These are phyloP conservation scores for Spinus olivaceus DNA, from an alignment of 2,797 vertebrate genomes.

Conservation along the genomic window DNA sequence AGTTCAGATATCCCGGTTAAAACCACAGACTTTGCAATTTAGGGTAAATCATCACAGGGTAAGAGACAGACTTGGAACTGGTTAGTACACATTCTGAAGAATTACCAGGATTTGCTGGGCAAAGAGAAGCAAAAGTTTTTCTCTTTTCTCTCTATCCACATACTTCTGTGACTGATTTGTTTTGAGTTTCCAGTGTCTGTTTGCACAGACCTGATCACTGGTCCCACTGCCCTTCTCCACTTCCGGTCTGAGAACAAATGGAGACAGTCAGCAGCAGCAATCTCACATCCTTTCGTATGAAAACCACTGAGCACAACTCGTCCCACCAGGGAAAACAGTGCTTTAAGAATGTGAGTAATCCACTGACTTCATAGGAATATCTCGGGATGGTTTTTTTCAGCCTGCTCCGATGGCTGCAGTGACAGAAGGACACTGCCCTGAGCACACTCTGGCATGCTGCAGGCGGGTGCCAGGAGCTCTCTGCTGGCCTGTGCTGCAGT, in stretches of 20 bases:
- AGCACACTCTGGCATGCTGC: fast-evolving
- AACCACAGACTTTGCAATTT: constrained; percentile 8
- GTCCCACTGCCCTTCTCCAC: neutral
- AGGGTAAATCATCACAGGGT: neutral
- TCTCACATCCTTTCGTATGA: neutral
- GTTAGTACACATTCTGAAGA: constrained; percentile 10
- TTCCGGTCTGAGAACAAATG: constrained; percentile 31
- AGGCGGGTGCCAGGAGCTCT: neutral
- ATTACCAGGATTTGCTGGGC: neutral
- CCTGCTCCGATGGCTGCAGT: neutral
- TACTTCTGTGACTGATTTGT: neutral
- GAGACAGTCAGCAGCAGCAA: constrained; percentile 10
- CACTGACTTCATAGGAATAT: constrained; percentile 9
- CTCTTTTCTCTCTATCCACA: neutral
- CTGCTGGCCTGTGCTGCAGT: neutral
- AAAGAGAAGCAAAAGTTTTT: neutral
- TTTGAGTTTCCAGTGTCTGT: constrained; percentile 29
- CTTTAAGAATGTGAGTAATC: neutral
- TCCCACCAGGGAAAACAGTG: constrained; percentile 8
- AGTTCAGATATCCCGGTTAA: neutral
- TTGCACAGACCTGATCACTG: constrained; percentile 8
- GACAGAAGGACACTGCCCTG: neutral
- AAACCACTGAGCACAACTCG: neutral
- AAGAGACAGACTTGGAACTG: neutral
- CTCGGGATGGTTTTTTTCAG: neutral